These are phyloP conservation scores for Abramis brama DNA, from an alignment of 2,113 vertebrate species.

Conservation along the genomic window DNA sequence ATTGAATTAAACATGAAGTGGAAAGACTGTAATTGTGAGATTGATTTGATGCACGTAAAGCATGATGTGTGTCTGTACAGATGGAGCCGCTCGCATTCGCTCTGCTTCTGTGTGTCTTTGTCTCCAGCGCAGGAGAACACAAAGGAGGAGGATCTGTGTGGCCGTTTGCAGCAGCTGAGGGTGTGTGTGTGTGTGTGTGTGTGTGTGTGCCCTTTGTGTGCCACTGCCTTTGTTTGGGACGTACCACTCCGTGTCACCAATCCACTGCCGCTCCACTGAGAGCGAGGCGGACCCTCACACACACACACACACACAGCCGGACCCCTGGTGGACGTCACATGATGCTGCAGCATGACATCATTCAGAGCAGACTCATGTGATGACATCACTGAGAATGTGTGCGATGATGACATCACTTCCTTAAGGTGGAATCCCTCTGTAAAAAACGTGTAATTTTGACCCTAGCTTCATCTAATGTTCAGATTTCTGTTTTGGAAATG, in stretches of 20 bases:
- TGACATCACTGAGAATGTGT: constrained; percentile 1
- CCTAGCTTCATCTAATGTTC: not conserved
- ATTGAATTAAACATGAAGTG: too few species aligned
- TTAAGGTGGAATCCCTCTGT: not conserved
- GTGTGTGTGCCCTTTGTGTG: constrained; percentile 61
- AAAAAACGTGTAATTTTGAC: not conserved
- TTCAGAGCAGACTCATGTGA: not conserved
- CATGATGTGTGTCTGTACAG: too few species aligned
- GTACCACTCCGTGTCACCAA: constrained; percentile 52
- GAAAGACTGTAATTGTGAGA: too few species aligned
- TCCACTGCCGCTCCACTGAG: constrained; percentile 54
- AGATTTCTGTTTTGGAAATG: not conserved
- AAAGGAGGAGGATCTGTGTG: constrained; percentile 49
- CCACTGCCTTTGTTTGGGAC: constrained; percentile 60
- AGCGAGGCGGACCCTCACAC: constrained; percentile 15
- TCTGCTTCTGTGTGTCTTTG: constrained; percentile 25
- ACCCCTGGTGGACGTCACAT: constrained; percentile 59
- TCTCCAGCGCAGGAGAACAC: constrained; percentile 45
- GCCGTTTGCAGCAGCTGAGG: constrained; percentile 25
- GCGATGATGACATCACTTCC: not conserved
- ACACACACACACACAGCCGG: constrained; percentile 37
- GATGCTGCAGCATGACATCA: constrained; percentile 14
- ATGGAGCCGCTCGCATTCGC: not conserved
- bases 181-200: constrained; percentile 31
- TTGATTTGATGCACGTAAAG: too few species aligned